phyloP scores from a whole-genome alignment of 2,113 vertebrate genomes.

The Bufo bufo region DNA sequence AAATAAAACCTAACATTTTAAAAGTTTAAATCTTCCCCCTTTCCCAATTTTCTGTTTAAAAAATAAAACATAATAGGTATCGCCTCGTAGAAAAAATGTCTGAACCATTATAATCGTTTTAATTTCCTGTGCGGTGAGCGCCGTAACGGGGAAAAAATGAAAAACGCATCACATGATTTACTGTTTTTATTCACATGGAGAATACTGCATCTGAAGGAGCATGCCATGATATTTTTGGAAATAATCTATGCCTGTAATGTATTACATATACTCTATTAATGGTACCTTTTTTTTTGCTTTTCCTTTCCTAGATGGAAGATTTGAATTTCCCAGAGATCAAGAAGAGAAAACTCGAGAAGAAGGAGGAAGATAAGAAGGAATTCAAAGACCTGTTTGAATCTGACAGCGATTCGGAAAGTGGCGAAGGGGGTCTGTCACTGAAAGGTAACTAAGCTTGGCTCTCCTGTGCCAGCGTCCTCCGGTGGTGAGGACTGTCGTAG shows the following conservation, averaged over 20 bases:
- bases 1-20: too few relatives aligned
- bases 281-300: background rate
- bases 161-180: too few relatives aligned
- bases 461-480: background rate
- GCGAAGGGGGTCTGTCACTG: slow-evolving; percentile 67
- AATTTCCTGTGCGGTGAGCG: too few relatives aligned
- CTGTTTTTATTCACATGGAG: too few relatives aligned
- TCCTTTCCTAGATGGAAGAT: slow-evolving; percentile 82
- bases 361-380: slow-evolving; percentile 84
- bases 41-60: too few relatives aligned
- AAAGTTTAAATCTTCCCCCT: too few relatives aligned
- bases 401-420: slow-evolving; percentile 79
- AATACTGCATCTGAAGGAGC: too few relatives aligned
- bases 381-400: slow-evolving; percentile 90
- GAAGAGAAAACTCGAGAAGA: slow-evolving; percentile 79
- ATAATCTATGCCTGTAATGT: background rate
- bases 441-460: slow-evolving; percentile 71
- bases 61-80: too few relatives aligned
- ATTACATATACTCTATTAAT: background rate
- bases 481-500: background rate
- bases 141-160: too few relatives aligned
- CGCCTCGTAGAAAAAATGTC: too few relatives aligned
- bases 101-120: too few relatives aligned
- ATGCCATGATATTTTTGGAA: too few relatives aligned
- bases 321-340: slow-evolving; percentile 92